Evolutionary conservation across 2,888 invertebrate species (phyloP).

Genomic region (Tipula helvola): DNA sequence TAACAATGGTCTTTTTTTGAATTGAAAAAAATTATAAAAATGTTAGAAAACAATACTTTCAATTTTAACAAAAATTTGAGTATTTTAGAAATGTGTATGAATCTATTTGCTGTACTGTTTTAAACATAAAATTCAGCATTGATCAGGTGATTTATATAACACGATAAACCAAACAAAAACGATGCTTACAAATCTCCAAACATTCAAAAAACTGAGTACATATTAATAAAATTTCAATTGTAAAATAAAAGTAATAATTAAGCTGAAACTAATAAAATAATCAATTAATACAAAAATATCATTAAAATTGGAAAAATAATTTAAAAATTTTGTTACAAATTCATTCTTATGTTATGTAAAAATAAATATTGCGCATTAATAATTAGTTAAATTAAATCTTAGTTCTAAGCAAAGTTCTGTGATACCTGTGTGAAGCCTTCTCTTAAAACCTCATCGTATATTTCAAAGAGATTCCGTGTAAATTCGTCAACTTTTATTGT

Average conservation of each 20-base stretch:
- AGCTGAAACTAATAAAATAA: neutral
- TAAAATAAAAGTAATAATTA: neutral
- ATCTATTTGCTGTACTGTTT: too few relatives aligned
- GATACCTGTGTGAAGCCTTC: slow-evolving; percentile 74
- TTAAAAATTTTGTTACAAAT: slow-evolving; percentile 5
- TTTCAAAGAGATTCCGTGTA: slow-evolving; percentile 67
- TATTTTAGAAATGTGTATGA: too few relatives aligned
- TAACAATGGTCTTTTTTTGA: too few relatives aligned
- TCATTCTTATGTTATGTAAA: neutral
- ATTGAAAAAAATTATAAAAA: too few relatives aligned
- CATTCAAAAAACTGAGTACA: neutral
- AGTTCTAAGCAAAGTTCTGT: neutral
- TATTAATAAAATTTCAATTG: neutral
- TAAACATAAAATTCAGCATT: too few relatives aligned
- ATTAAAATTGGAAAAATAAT: neutral
- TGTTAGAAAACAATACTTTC: too few relatives aligned
- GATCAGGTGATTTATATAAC: too few relatives aligned
- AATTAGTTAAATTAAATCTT: neutral
- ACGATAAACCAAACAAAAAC: neutral
- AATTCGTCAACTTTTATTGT: slow-evolving; percentile 81
- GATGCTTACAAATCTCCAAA: neutral
- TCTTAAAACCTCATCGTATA: slow-evolving; percentile 64
- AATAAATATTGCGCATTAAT: neutral
- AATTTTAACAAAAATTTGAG: too few relatives aligned
- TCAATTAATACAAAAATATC: neutral